A percentile compares a stretch with the other conserved stretches of the same genome.
Evolutionary conservation across 2,113 vertebrate species (phyloP).

Genomic region (Hemiprocne comata): DNA sequence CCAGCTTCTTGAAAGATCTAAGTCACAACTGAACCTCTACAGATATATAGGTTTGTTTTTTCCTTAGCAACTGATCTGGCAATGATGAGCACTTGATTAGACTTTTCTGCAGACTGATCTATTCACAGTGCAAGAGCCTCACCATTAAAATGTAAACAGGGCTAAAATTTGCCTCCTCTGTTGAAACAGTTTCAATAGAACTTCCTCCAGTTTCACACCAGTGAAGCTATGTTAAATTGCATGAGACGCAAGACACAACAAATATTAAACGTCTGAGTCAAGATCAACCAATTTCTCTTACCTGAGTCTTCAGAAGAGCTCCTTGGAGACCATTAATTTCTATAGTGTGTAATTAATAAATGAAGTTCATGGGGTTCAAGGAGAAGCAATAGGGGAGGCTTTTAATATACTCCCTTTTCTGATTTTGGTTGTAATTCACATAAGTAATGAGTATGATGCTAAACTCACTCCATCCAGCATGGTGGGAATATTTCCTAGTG

Average conservation of each 20-base stretch:
- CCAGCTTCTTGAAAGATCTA: neutral
- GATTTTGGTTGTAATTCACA: neutral
- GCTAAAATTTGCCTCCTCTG: neutral
- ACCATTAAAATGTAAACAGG: neutral
- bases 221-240: neutral
- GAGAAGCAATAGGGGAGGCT: neutral
- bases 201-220: neutral
- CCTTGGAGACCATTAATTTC: neutral
- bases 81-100: neutral
- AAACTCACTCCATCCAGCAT: neutral
- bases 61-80: neutral
- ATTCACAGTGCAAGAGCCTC: neutral
- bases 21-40: neutral
- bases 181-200: neutral
- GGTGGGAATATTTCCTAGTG: conserved; percentile 19
- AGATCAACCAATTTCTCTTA: neutral
- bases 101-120: neutral
- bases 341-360: neutral
- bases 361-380: neutral
- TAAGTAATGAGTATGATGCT: neutral
- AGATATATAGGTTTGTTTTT: neutral
- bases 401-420: neutral
- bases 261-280: neutral
- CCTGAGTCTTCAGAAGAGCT: neutral
- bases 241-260: neutral